These are phyloP conservation scores for Solenopsis fugax DNA, from an alignment of 1,140 invertebrate species.

Conservation along the genomic window DNA sequence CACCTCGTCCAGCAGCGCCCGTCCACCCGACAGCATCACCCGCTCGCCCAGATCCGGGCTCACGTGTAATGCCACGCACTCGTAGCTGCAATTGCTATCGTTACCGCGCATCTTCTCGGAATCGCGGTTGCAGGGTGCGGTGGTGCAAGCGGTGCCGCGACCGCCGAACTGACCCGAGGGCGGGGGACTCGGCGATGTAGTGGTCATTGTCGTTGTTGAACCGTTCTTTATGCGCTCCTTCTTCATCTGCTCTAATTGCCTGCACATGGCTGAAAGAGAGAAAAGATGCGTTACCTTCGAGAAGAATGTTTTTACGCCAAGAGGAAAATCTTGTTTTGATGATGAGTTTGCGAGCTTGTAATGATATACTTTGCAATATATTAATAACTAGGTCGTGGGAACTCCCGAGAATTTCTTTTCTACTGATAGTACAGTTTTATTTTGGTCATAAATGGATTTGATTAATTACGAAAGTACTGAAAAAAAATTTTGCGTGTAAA, in stretches of 20 bases:
- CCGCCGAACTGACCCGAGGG: conserved; percentile 67
- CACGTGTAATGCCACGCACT: conserved; percentile 95
- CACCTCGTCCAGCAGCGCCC: conserved; percentile 92
- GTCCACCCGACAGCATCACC: conserved; percentile 94
- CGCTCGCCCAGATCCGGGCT: conserved; percentile 95
- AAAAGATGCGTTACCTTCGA: background rate
- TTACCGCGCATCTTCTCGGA: conserved; percentile 73
- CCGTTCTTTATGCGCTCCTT: conserved; percentile 90
- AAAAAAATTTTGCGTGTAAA: conserved; percentile 2
- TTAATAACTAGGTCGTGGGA: background rate
- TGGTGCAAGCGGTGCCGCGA: conserved; percentile 70
- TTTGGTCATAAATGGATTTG: background rate
- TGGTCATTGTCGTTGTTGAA: conserved; percentile 69
- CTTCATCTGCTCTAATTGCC: conserved; percentile 92
- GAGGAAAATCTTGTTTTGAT: background rate
- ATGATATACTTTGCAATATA: background rate
- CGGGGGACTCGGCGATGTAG: conserved; percentile 80
- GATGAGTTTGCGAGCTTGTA: background rate
- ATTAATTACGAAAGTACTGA: background rate
- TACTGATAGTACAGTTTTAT: background rate
- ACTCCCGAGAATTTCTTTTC: background rate
- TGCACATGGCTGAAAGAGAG: conserved; percentile 90
- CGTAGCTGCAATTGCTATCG: conserved; percentile 88
- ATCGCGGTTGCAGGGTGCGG: conserved; percentile 73
- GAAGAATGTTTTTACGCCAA: background rate